Conservation (phyloP, 1,140 invertebrate genomes). For the Cryptotermes secundus region DNA sequence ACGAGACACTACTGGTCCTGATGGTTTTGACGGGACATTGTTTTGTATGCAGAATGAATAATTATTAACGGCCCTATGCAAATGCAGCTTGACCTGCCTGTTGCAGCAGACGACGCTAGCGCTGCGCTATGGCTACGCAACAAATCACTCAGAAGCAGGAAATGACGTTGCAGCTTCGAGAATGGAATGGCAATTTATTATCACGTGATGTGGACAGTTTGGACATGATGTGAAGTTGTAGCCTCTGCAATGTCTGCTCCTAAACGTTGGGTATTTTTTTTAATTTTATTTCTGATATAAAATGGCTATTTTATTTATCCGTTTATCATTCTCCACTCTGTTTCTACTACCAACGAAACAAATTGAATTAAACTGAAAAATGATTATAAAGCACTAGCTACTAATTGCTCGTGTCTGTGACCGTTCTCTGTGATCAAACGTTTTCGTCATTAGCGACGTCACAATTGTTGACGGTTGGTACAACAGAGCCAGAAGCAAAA, state of each 20-base stretch:
- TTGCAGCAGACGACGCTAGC: not conserved
- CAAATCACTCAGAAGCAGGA: slow-evolving; percentile 28
- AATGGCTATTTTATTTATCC: not conserved
- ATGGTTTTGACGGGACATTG: slow-evolving; percentile 16
- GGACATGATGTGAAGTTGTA: not conserved
- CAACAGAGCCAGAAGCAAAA: not conserved
- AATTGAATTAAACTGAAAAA: slow-evolving; percentile 16
- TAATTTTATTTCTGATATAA: not conserved
- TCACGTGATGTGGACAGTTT: slow-evolving; percentile 19
- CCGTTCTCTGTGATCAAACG: slow-evolving; percentile 5
- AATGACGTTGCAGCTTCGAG: slow-evolving; percentile 13
- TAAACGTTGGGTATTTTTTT: not conserved
- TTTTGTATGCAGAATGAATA: slow-evolving; percentile 22
- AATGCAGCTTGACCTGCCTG: not conserved
- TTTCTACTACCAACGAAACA: not conserved
- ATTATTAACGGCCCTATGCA: slow-evolving; percentile 25
- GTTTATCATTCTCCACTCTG: not conserved
- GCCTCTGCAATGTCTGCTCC: not conserved
- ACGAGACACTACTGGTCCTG: not conserved
- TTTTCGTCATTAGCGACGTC: not conserved
- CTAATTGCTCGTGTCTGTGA: not conserved
- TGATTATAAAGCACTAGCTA: slow-evolving; percentile 2
- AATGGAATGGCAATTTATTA: slow-evolving; percentile 27
- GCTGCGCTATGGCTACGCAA: not conserved
- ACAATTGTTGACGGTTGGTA: not conserved